Evolutionary conservation across 2,797 vertebrate species (phyloP), one percentile per base, ranked within the genome.

Genomic region (Orestias chungarensis): DNA sequence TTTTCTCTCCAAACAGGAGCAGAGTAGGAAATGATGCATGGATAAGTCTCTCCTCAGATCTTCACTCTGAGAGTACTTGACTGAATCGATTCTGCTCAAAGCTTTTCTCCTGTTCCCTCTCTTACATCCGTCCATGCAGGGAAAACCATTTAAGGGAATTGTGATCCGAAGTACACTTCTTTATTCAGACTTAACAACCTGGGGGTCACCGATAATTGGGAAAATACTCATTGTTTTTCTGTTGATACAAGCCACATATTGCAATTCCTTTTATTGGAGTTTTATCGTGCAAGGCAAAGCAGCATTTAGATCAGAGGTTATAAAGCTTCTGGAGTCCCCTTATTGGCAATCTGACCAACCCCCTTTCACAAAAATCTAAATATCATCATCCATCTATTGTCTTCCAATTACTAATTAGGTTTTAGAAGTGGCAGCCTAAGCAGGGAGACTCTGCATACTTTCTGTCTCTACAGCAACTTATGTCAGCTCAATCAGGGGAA

Each of bases 1-100:
- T 50, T 11, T 50, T n/a, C n/a, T 84, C 89, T n/a, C 83, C 84
- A 85, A 88, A 86, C 79, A 82, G 85, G 88, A 88, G 79, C 70
- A 84, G 70, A 64, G 79, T 85, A 87, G 89, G 91, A 92, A 92
- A 93, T 93, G 90, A 88, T 92, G 91, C 91, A 90, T 92, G 90
- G 91, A 91, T 92, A 93, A 93, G 92, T 92, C 89, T 87, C 84
- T 84, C 91, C 77, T 87, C 87, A 90, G 88, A 91, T 91, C 89
- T 90, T 86, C 64, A 73, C 86, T 81, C 71, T 0, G 72, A 89
- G 89, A 91, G 84, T 87, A 84, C 86, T 90, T 77, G 54, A 84
- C 90, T 91, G 86, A 91, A 91, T 91, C 91, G 88, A 91, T 92
- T 91, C 73, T 68, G 87, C 87, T 93, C 89, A 91, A 87, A 93